phyloP scores from a whole-genome alignment of 2,113 vertebrate species.

The Pampusana beccarii region DNA sequence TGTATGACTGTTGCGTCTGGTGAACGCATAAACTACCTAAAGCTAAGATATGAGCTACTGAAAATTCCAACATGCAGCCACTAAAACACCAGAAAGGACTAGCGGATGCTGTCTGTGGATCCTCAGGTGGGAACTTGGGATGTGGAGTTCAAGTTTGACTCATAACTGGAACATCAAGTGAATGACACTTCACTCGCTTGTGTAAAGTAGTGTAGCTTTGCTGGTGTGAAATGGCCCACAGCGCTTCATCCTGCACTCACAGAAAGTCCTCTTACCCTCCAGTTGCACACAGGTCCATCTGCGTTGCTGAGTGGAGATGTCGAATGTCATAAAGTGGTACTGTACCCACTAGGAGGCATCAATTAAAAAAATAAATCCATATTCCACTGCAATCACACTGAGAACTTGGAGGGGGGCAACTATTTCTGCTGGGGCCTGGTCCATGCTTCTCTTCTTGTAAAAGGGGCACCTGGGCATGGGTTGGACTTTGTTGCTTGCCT shows the following conservation, averaged over 20 bases:
- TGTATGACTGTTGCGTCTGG: neutral
- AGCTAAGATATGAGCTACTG: neutral
- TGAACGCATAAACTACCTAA: constrained; percentile 10
- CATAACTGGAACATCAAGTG: neutral
- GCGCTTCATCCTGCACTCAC: neutral
- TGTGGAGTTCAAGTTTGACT: neutral
- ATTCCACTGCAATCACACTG: neutral
- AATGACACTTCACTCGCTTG: neutral
- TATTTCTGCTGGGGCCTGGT: neutral
- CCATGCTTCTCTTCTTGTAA: neutral
- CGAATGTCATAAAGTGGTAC: neutral
- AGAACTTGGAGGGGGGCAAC: neutral
- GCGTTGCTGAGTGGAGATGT: neutral
- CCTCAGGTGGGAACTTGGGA: neutral
- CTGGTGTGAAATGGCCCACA: neutral
- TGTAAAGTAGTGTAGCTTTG: neutral
- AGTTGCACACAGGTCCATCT: neutral
- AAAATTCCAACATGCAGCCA: neutral
- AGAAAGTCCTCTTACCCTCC: neutral
- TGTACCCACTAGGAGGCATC: neutral
- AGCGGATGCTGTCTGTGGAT: neutral
- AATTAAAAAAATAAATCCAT: neutral
- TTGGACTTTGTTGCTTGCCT: neutral
- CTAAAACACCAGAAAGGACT: neutral
- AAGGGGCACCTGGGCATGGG: neutral